Evolutionary conservation across 1,140 invertebrate species (phyloP).

Genomic region (Branchinecta lynchi): DNA sequence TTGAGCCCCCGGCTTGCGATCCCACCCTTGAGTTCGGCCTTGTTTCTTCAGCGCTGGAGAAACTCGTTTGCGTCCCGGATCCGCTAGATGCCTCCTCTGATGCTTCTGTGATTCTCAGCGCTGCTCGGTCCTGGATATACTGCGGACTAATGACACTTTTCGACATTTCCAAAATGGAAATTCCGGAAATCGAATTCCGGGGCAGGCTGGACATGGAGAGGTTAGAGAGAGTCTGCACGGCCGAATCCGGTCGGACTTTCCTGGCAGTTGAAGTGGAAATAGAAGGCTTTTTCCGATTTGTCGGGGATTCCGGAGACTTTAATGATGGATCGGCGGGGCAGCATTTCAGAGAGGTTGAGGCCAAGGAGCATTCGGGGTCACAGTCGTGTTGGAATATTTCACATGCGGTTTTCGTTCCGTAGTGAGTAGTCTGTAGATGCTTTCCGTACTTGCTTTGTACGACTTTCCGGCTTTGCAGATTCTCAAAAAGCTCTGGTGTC

Average conservation of each 20-base stretch:
- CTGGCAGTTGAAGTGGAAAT: neutral
- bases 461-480: neutral
- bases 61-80: neutral
- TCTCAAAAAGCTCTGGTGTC: no score
- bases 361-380: neutral
- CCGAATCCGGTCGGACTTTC: neutral
- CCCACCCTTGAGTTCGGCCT: neutral
- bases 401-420: neutral
- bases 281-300: neutral
- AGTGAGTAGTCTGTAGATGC: neutral
- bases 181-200: neutral
- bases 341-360: neutral
- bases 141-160: neutral
- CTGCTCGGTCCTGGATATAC: slow-evolving; percentile 3
- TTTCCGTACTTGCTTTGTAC: neutral
- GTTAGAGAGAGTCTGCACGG: neutral
- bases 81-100: neutral
- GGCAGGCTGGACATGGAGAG: neutral
- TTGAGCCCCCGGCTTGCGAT: neutral
- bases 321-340: neutral
- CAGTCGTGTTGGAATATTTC: slow-evolving; percentile 3
- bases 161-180: neutral
- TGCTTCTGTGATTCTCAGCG: neutral
- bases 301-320: neutral
- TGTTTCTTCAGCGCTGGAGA: neutral